Conservation (phyloP, 2,888 invertebrate genomes). For the Rugalucina vietnamica region DNA sequence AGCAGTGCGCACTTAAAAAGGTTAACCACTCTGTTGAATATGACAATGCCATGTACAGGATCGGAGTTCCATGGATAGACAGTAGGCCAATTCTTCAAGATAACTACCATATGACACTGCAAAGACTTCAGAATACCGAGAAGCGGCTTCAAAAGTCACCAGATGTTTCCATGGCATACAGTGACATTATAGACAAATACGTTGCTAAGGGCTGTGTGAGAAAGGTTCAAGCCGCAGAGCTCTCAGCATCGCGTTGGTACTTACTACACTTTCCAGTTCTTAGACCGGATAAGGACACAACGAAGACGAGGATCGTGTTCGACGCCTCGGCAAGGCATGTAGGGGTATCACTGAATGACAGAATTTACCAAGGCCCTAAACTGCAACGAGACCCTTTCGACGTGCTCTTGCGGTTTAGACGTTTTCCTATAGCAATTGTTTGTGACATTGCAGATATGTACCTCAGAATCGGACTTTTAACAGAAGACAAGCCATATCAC, state of each 20-base stretch:
- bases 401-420: background rate
- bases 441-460: background rate
- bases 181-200: background rate
- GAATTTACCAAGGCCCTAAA: background rate
- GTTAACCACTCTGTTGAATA: background rate
- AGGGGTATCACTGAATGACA: background rate
- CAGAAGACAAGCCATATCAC: background rate
- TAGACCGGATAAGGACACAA: background rate
- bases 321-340: background rate
- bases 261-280: background rate
- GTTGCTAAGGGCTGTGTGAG: background rate
- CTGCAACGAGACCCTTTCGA: background rate
- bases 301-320: background rate
- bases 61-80: background rate
- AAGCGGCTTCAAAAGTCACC: background rate
- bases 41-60: background rate
- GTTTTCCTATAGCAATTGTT: background rate
- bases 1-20: background rate
- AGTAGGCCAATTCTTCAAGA: background rate
- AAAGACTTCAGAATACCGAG: background rate
- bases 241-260: too few relatives aligned
- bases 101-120: background rate
- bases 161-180: background rate
- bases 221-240: too few relatives aligned
- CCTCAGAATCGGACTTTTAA: background rate